Base-by-base conservation (phyloP, 1,140 invertebrate genomes). In the Aphelenchoides besseyi region DNA sequence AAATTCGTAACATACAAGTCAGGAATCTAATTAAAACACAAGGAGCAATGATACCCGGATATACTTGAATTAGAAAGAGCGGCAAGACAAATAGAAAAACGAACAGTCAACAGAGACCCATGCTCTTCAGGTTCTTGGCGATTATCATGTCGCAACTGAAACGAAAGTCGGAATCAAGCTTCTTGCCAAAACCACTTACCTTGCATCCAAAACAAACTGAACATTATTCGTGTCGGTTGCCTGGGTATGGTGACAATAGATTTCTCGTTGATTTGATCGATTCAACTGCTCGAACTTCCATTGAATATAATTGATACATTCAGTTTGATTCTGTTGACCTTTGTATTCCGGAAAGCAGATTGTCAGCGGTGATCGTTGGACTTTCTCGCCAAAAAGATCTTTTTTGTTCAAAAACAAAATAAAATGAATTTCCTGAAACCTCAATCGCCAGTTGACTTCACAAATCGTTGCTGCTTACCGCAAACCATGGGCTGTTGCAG, bases 151-250 rank as follows among this genome's bases (percentile, higher is more conserved):
- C 28, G 36, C n/a, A 73, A 61, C 9, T 16, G 2, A 3, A 28
- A 48, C 16, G 32, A 41, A 28, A 2, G 29, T 69, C 29, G 30
- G n/a, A 1, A 23, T 9, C 2, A 16, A 1, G 63, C 18, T 16
- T 2, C 16, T 61, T 16, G n/a, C 2, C 12, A 9, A 23, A 9
- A 59, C 28, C 62, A 29, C 33, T 55, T 63, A 33, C 59, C 69
- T 2, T 76, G 95, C 95, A 88, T 98, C 96, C 88, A 99, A 97
- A 86, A 99, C 97, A 70, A 94, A 94, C 84, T 92, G 86, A 70
- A 94, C 93, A 85, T 94, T 94, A 71, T 89, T 90, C 52, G 92
- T 94, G 81, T 94, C 92, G 52, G 92, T 94, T 32, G 92, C 92
- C 87, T 92, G 94, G 18, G 92, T 94, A 81, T 93, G 91, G 85